A percentile compares a stretch with the other conserved stretches of the same genome.
Conservation (phyloP, 2,888 invertebrate genomes). For the Tromatobia lineatoria region DNA sequence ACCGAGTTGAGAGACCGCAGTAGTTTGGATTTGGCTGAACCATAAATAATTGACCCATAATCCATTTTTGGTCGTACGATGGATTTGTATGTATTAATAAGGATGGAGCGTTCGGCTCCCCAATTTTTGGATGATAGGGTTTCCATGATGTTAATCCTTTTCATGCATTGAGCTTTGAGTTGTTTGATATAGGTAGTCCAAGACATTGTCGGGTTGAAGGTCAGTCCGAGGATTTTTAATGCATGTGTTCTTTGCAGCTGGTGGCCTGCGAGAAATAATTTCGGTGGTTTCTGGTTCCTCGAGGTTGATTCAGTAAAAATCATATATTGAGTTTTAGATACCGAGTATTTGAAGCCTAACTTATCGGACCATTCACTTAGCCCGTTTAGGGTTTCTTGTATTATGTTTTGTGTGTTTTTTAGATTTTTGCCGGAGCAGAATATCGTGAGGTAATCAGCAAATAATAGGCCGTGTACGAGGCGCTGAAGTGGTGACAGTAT, state of each 20-base stretch:
- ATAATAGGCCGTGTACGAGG: neutral
- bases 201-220: too few relatives aligned
- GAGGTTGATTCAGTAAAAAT: constrained; percentile 15
- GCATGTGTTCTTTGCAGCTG: too few relatives aligned
- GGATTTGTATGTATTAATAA: too few relatives aligned
- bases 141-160: neutral
- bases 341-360: constrained; percentile 44
- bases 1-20: too few relatives aligned
- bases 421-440: constrained; percentile 45
- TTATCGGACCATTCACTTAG: constrained; percentile 12
- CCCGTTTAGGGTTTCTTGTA: constrained; percentile 40
- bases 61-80: too few relatives aligned
- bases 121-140: neutral
- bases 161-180: neutral
- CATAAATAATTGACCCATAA: too few relatives aligned
- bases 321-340: constrained; percentile 36
- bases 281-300: neutral
- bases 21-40: too few relatives aligned
- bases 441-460: constrained; percentile 47
- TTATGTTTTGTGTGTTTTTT: neutral
- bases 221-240: too few relatives aligned
- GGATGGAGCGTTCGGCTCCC: too few relatives aligned
- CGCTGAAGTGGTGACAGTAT: too few relatives aligned
- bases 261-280: too few relatives aligned
- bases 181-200: too few relatives aligned